Evolutionary conservation across 1,140 invertebrate species (phyloP), one percentile per base, ranked within the genome.

Genomic region (Plodia interpunctella): DNA sequence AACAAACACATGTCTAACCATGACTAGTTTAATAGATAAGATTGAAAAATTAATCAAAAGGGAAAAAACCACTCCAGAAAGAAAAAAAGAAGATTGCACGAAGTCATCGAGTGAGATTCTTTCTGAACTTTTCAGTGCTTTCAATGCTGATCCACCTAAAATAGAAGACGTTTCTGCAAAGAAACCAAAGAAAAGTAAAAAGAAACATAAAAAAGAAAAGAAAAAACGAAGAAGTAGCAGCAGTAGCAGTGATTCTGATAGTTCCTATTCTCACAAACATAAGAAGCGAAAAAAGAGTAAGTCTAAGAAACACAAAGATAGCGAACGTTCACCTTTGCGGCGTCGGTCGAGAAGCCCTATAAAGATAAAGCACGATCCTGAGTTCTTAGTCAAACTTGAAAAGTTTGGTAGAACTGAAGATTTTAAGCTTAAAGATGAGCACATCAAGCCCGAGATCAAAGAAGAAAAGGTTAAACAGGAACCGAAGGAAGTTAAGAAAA

Each of bases 91-190:
- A 55, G 81, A 80, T 17, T 81, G 85, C 2, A 83, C 81, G 0
- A 94, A 94, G 72, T 93, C 94, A 4, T 95, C 95, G 0, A 94
- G 93, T 78, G 94, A 96, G 78, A 96, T 96, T 72, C 87, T 96
- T 6, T 94, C 94, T 0, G 95, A 96, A 82, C 87, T 96, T 0
- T 96, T 96, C 70, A 91, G 92, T 55, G 94, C 93, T 4, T 94
- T 95, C 71, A 93, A 94, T 72, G 92, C 91, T 21, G 90, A 90
- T 58, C 92, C 92, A 49, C 92, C 92, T 8, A 88, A 91, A 68
- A 90, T 90, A 63, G 78, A 78, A 15, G 86, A 88, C 11, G 66
- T 74, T 59, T 65, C 61, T 32, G 59, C 57, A 59, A 90, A 86
- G 63, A 79, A 74, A 64, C 66, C 63, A 21, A 90, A 76, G 68